Conservation (phyloP, 2,888 invertebrate genomes). For the Tubiluchus corallicola region DNA sequence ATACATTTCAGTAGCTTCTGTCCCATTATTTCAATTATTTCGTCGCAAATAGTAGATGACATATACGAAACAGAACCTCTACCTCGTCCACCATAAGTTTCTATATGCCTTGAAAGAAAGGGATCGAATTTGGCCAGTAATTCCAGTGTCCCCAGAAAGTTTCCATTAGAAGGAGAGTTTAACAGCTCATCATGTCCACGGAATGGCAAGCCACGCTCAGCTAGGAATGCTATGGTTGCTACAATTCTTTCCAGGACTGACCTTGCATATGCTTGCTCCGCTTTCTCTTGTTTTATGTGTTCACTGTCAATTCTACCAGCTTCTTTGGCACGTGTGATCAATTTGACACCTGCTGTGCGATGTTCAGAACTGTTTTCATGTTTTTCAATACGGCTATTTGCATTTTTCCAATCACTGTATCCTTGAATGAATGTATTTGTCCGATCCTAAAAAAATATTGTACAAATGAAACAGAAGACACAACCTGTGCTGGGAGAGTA, state of each 20-base stretch:
- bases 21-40: constrained; percentile 21
- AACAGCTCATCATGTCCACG: constrained; percentile 18
- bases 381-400: background rate
- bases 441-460: too few species aligned
- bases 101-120: constrained; percentile 18
- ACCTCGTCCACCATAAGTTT: constrained; percentile 18
- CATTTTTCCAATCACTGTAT: background rate
- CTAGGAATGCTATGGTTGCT: constrained; percentile 16
- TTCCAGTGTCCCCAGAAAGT: constrained; percentile 19
- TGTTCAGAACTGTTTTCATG: background rate
- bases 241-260: constrained; percentile 18
- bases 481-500: background rate
- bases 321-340: background rate
- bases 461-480: background rate
- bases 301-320: background rate
- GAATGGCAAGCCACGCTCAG: constrained; percentile 17
- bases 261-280: constrained; percentile 17
- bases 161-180: constrained; percentile 17
- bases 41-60: constrained; percentile 19
- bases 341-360: background rate
- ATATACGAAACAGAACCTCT: constrained; percentile 18
- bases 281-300: constrained; percentile 2
- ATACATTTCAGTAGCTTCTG: constrained; percentile 17
- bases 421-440: too few species aligned
- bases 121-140: constrained; percentile 20